Conservation (phyloP, 2,888 invertebrate species). For the Phania funesta region DNA sequence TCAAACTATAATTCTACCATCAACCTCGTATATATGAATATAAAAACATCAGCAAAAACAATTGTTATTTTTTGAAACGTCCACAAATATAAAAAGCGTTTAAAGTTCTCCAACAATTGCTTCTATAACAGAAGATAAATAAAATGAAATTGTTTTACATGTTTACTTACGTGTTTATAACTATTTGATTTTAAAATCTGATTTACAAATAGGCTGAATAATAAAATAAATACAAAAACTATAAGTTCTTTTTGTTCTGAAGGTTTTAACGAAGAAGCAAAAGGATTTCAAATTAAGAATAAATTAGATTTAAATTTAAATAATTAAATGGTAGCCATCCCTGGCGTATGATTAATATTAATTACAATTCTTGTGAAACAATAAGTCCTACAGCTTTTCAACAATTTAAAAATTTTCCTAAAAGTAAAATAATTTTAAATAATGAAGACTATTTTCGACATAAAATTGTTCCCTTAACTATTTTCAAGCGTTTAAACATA, state of each 20-base stretch:
- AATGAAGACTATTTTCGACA: too few relatives aligned
- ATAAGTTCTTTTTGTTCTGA: too few relatives aligned
- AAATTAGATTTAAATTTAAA: not conserved
- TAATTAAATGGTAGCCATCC: not conserved
- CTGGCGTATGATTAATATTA: not conserved
- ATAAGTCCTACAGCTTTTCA: not conserved
- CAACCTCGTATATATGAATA: not conserved
- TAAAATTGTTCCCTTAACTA: too few relatives aligned
- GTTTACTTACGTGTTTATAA: constrained; percentile 35
- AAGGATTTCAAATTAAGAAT: too few relatives aligned
- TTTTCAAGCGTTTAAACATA: too few relatives aligned
- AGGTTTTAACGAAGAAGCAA: too few relatives aligned
- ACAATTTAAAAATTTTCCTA: not conserved
- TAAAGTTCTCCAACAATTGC: not conserved
- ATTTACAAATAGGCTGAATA: constrained; percentile 10
- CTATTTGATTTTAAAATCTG: constrained; percentile 34
- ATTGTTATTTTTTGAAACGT: constrained; percentile 1
- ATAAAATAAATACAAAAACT: not conserved
- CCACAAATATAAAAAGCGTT: not conserved
- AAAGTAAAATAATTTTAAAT: too few relatives aligned
- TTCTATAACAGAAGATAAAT: constrained; percentile 1
- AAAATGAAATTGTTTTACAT: constrained; percentile 33
- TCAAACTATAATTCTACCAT: too few relatives aligned
- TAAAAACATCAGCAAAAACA: not conserved
- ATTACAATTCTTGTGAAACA: not conserved